These are phyloP conservation scores for Oryzias sinensis DNA, from an alignment of 2,797 vertebrate species.

Conservation along the genomic window DNA sequence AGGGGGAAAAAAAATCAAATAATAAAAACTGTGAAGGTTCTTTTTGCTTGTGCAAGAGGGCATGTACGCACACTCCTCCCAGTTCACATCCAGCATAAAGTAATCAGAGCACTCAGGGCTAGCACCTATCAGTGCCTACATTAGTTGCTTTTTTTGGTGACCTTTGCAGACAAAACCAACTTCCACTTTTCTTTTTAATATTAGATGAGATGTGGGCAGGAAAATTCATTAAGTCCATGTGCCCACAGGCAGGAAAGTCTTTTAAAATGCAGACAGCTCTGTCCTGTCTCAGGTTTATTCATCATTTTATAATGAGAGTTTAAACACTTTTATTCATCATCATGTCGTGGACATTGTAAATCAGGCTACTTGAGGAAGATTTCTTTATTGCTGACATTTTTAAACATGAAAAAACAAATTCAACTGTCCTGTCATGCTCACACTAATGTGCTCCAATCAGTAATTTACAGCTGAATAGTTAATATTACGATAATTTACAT, in stretches of 20 bases:
- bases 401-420: constrained; percentile 41
- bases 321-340: constrained; percentile 58
- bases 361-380: constrained; percentile 37
- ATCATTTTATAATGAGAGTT: constrained; percentile 64
- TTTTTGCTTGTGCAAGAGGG: neutral
- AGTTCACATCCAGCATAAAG: neutral
- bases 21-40: constrained; percentile 17
- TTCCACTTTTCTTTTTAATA: constrained; percentile 36
- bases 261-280: constrained; percentile 46
- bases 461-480: neutral
- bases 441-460: constrained; percentile 3
- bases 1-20: constrained; percentile 33
- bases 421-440: constrained; percentile 37
- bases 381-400: constrained; percentile 29
- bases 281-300: constrained; percentile 48
- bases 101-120: constrained; percentile 1
- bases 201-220: constrained; percentile 26
- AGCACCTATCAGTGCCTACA: constrained; percentile 22
- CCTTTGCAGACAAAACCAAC: constrained; percentile 36
- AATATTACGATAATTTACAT: neutral
- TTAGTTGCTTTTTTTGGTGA: constrained; percentile 41
- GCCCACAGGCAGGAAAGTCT: constrained; percentile 35
- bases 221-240: constrained; percentile 50
- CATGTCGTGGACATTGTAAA: constrained; percentile 45
- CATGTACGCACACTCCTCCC: neutral